A percentile compares a stretch with the other conserved stretches of the same genome.
These are phyloP conservation scores for Hippocampus guttulatus DNA, from an alignment of 2,113 vertebrate genomes.

Conservation along the genomic window DNA sequence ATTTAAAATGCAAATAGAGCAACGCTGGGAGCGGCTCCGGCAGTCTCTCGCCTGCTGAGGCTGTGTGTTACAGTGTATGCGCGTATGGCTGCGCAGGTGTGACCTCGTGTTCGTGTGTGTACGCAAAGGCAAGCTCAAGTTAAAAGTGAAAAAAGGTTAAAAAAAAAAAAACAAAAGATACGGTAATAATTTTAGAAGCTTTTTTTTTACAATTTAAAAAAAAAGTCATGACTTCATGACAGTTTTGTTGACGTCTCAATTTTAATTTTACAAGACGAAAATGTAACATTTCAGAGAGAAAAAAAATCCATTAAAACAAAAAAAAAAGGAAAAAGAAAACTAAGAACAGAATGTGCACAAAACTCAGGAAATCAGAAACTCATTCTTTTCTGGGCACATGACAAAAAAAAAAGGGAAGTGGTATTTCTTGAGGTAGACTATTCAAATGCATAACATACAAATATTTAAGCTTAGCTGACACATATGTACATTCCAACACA, in stretches of 20 bases:
- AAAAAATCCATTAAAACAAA: not conserved
- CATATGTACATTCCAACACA: not conserved
- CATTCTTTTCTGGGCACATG: not conserved
- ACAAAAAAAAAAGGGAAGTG: not conserved
- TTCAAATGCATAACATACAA: not conserved
- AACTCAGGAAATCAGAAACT: not conserved
- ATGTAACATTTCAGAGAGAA: not conserved
- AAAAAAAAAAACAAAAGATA: too few relatives aligned
- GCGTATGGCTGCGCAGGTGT: constrained; percentile 37
- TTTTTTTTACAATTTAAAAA: not conserved
- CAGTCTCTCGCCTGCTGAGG: constrained; percentile 75
- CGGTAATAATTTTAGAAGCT: not conserved
- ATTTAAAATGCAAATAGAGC: constrained; percentile 83
- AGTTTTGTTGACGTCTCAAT: not conserved
- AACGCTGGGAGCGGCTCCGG: constrained; percentile 73
- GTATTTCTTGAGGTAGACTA: not conserved
- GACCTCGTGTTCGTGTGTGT: constrained; percentile 26
- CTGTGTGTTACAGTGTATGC: constrained; percentile 33
- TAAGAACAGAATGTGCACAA: not conserved
- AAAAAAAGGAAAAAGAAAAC: not conserved
- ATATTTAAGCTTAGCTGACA: not conserved
- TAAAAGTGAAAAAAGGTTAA: not conserved
- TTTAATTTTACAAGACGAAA: not conserved
- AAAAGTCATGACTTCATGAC: not conserved
- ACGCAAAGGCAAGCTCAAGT: not conserved